Conservation (phyloP, 2,888 invertebrate species). For the Melanargia galathea region DNA sequence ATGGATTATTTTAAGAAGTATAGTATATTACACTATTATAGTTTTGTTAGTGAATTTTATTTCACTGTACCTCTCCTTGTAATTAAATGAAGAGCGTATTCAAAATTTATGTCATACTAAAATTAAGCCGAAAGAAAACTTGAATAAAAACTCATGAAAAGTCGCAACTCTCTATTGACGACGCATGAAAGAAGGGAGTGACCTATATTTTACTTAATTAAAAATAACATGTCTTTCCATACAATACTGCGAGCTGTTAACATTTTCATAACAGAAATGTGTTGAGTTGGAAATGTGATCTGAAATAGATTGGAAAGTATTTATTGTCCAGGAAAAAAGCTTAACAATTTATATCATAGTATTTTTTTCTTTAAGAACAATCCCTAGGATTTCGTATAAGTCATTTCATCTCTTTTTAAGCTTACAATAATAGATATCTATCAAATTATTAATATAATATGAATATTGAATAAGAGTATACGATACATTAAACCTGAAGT, state of each 20-base stretch:
- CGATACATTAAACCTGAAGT: neutral
- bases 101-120: neutral
- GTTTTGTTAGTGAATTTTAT: too few species aligned
- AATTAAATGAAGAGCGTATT: conserved; percentile 1
- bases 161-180: conserved; percentile 26
- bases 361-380: neutral
- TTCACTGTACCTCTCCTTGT: neutral
- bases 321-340: neutral
- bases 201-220: conserved; percentile 38
- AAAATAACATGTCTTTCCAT: conserved; percentile 32
- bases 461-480: neutral
- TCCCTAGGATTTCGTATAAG: neutral
- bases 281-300: conserved; percentile 18
- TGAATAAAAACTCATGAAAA: conserved; percentile 23
- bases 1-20: too few species aligned
- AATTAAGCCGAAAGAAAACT: conserved; percentile 12
- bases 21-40: too few species aligned
- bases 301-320: conserved; percentile 6
- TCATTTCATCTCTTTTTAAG: neutral
- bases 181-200: conserved; percentile 29
- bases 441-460: too few species aligned
- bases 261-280: conserved; percentile 14
- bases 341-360: neutral
- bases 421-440: too few species aligned
- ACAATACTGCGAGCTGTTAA: conserved; percentile 13